Conservation (phyloP, 2,113 vertebrate species). For the Nerophis lumbriciformis region DNA sequence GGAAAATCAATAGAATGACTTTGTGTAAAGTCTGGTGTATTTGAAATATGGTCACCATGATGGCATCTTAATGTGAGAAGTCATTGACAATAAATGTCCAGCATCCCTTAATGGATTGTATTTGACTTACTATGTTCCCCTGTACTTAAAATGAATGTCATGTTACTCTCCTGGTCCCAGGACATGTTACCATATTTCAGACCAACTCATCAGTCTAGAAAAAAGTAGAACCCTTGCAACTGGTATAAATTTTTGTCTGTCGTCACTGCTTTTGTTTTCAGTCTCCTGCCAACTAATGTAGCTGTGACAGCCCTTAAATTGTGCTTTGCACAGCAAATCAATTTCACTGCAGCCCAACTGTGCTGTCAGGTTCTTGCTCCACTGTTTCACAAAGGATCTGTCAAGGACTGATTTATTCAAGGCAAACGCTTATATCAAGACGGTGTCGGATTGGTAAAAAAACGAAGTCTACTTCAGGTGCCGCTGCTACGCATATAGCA, state of each 20-base stretch:
- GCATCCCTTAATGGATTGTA: not conserved
- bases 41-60: not conserved
- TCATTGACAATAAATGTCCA: not conserved
- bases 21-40: conserved; percentile 5
- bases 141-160: no score
- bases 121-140: not conserved
- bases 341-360: not conserved
- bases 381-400: conserved; percentile 20
- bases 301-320: not conserved
- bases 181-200: not conserved
- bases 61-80: not conserved
- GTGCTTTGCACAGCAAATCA: not conserved
- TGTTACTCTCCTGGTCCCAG: not conserved
- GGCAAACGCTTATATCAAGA: conserved; percentile 8
- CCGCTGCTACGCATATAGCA: no score
- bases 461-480: no score
- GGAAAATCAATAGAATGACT: conserved; percentile 10
- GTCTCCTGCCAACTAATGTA: not conserved
- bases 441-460: conserved; percentile 1
- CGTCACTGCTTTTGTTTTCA: not conserved
- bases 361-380: not conserved
- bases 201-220: not conserved
- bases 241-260: not conserved
- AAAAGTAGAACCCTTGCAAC: not conserved
- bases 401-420: conserved; percentile 30